Evolutionary conservation across 1,140 invertebrate species (phyloP), one percentile per base, ranked within the genome.

Genomic region (Calephelis nemesis): DNA sequence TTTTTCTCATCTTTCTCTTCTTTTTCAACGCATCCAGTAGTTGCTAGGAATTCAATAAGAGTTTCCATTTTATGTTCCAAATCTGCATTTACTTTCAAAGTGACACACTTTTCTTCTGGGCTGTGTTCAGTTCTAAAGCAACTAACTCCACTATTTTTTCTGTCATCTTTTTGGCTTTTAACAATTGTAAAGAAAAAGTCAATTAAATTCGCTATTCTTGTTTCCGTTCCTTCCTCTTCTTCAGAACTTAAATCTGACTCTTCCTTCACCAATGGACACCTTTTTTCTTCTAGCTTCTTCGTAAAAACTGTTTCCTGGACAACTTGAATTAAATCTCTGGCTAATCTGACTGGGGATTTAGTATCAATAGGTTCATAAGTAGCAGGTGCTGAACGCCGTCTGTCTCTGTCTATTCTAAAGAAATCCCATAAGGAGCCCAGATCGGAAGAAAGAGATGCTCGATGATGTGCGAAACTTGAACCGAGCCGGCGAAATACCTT

Each of bases 371-470:
- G 79, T 69, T 91, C 87, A 63, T 85, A 87, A 39, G 82, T 73
- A 15, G 74, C 76, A 8, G 82, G 73, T 7, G 83, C 78, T 39
- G 86, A 89, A 11, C 87, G 81, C 30, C 85, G 68, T 45, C 86
- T 73, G 69, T 87, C 84, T n/a, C 82, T 76, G 58, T 88, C 84
- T 15, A 80, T 82, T n/a, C 81, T 74, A 68, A 91, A 83, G 76
- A 92, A 92, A 70, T 92, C 92, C 91, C 92, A 92, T 5, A 92
- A 75, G n/a, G 90, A 91, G 19, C 91, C 91, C 0, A 92, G 77
- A 67, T 92, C 91, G 7, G 88, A 85, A 8, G 89, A 90, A 11
- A 91, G 78, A 0, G 89, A 91, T 52, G 89, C 89, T 58, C 89
- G 79, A 70, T 90, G 89, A 72, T 87, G 82, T 66, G 87, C 87